Percentiles rank a stretch among this genome's conserved stretches.
Conservation (phyloP, 2,888 invertebrate species). For the Andrena fulva region DNA sequence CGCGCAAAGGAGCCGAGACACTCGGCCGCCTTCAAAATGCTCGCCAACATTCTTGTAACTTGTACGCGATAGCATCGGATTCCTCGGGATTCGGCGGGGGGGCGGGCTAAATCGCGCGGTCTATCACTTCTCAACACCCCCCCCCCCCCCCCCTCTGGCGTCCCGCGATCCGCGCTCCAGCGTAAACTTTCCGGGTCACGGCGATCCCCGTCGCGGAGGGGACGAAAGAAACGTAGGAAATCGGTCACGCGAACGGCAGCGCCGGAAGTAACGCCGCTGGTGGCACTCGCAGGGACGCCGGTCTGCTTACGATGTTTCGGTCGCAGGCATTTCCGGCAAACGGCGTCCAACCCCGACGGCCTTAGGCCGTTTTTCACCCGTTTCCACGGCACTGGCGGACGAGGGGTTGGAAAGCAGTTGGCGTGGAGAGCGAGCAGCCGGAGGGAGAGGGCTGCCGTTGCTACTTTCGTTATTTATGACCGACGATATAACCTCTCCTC, state of each 20-base stretch:
- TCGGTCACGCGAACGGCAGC: constrained; percentile 34
- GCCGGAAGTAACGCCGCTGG: constrained; percentile 52
- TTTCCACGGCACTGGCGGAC: constrained; percentile 50
- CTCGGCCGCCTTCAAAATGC: constrained; percentile 24
- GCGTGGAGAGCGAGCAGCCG: constrained; percentile 61
- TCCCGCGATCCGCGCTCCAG: neutral
- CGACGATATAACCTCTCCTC: constrained; percentile 74
- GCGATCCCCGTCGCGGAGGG: neutral
- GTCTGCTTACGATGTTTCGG: constrained; percentile 53
- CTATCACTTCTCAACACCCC: constrained; percentile 22
- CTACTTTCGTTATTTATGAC: constrained; percentile 79
- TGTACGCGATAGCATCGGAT: constrained; percentile 54
- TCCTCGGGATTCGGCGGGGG: constrained; percentile 31
- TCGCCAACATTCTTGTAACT: constrained; percentile 40
- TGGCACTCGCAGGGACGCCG: constrained; percentile 27
- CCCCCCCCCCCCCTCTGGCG: neutral
- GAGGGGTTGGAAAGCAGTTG: constrained; percentile 60
- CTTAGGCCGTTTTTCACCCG: constrained; percentile 73
- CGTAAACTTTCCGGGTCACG: constrained; percentile 31
- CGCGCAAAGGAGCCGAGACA: constrained; percentile 29
- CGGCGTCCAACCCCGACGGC: constrained; percentile 46
- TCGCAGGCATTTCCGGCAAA: constrained; percentile 66
- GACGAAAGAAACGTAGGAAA: constrained; percentile 41
- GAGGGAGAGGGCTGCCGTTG: constrained; percentile 74
- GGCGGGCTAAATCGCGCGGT: constrained; percentile 36